A percentile compares a stretch with the other conserved stretches of the same genome.
phyloP scores from a whole-genome alignment of 2,888 invertebrate genomes.

The Xestoiulus laeticollis region DNA sequence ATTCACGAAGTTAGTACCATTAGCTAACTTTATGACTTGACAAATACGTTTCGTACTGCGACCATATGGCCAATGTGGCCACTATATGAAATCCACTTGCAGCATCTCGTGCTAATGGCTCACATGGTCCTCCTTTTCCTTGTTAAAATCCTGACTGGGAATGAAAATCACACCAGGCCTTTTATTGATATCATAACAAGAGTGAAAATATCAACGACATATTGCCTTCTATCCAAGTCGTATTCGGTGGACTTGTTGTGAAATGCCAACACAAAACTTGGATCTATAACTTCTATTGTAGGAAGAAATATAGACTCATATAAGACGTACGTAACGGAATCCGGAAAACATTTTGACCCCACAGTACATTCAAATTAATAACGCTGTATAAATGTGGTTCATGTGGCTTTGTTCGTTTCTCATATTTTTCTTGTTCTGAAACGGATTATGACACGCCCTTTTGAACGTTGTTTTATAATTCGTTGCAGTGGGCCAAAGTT shows the following conservation, averaged over 20 bases:
- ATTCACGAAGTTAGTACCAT: slow-evolving; percentile 30
- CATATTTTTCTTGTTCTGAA: background rate
- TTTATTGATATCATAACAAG: slow-evolving; percentile 10
- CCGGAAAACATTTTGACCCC: background rate
- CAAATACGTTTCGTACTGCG: background rate
- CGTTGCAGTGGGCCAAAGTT: background rate
- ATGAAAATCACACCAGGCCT: background rate
- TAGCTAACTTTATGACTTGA: slow-evolving; percentile 23
- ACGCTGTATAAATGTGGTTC: background rate
- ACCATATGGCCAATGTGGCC: background rate
- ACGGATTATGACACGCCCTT: background rate
- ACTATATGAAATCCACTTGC: background rate
- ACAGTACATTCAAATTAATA: slow-evolving; percentile 1
- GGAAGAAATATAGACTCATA: background rate
- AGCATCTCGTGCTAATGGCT: slow-evolving; percentile 1
- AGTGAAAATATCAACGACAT: background rate
- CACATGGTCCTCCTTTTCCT: slow-evolving; percentile 6
- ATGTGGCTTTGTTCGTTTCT: background rate
- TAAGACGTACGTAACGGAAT: background rate
- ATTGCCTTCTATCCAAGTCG: background rate
- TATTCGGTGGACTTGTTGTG: background rate
- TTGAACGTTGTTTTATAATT: background rate
- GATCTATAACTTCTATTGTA: background rate
- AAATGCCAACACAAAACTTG: background rate
- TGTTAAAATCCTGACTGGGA: background rate